These are phyloP conservation scores for Chironomus tepperi DNA, from an alignment of 1,140 invertebrate species.

Conservation along the genomic window DNA sequence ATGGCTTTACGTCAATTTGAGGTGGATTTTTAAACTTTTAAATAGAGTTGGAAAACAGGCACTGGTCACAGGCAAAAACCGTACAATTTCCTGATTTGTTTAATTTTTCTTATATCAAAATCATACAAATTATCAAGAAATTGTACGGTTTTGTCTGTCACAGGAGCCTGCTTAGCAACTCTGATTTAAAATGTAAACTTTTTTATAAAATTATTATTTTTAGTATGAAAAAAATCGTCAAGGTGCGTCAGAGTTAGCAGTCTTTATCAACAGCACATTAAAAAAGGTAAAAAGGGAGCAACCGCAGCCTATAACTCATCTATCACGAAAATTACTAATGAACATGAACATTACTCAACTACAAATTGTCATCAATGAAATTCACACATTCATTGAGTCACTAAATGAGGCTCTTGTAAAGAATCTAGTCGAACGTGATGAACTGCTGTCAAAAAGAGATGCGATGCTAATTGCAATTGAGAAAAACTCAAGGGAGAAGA, in stretches of 20 bases:
- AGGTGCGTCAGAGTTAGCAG: neutral
- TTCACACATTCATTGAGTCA: neutral
- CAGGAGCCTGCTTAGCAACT: too few species aligned
- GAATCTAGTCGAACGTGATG: slow-evolving; percentile 4
- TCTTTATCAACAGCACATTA: neutral
- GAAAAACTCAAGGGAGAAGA: neutral
- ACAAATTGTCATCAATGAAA: slow-evolving; percentile 15
- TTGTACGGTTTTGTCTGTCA: too few species aligned
- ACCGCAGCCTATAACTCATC: neutral
- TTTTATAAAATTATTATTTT: neutral
- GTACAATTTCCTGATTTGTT: too few species aligned
- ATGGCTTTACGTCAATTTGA: neutral
- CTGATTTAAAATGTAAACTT: neutral
- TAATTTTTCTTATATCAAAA: too few species aligned
- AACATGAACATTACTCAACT: slow-evolving; percentile 10
- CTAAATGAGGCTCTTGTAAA: neutral
- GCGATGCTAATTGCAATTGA: slow-evolving; percentile 3
- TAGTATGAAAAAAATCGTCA: neutral
- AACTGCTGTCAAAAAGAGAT: slow-evolving; percentile 17
- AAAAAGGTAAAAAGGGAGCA: neutral
- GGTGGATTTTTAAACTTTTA: neutral
- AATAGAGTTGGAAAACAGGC: too few species aligned
- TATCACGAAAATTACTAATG: neutral
- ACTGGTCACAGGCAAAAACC: too few species aligned
- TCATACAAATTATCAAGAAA: too few species aligned